These are phyloP conservation scores for Dipodomys ordii DNA, from an alignment of 2,113 vertebrate genomes.

Conservation along the genomic window DNA sequence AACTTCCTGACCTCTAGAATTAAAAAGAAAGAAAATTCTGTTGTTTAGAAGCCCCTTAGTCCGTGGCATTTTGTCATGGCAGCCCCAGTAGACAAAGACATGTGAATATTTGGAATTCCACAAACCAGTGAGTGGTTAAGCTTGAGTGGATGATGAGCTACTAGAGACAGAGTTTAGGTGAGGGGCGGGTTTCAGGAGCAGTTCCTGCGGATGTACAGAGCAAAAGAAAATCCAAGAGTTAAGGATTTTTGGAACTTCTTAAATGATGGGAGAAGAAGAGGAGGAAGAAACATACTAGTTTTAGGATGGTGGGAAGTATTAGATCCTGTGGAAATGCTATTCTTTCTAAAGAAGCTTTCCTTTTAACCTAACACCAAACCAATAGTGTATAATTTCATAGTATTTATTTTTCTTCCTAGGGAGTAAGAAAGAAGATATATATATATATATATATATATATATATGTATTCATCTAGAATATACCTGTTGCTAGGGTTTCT, in stretches of 20 bases:
- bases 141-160: neutral
- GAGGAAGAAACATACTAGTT: neutral
- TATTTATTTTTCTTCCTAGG: neutral
- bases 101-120: neutral
- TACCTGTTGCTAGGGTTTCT: neutral
- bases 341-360: neutral
- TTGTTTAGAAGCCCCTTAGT: neutral
- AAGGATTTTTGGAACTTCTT: neutral
- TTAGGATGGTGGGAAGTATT: neutral
- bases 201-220: neutral
- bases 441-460: too few relatives aligned
- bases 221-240: neutral
- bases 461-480: neutral
- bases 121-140: neutral
- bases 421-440: neutral
- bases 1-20: neutral
- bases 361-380: neutral
- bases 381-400: neutral
- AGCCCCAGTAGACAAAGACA: neutral
- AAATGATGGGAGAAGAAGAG: neutral
- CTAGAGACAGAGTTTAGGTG: neutral
- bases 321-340: neutral
- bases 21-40: neutral
- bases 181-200: neutral
- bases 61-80: neutral